Conservation (phyloP, 2,113 vertebrate genomes). For the Grallaria varia region DNA sequence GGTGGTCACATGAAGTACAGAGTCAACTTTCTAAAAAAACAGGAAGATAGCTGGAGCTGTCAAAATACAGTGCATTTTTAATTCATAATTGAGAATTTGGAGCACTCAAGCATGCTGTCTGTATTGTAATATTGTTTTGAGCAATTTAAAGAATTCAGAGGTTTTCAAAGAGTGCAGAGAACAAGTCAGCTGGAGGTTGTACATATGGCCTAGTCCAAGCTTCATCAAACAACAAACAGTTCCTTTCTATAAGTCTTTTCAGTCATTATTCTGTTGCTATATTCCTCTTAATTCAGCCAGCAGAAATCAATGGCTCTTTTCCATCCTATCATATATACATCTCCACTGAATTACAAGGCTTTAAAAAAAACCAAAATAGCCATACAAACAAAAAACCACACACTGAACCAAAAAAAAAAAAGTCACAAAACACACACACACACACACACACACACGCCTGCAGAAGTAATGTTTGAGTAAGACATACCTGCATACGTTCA, state of each 20-base stretch:
- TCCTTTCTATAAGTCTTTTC: neutral
- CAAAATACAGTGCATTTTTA: neutral
- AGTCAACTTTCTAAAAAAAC: neutral
- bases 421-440: neutral
- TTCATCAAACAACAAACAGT: neutral
- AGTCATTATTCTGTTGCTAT: neutral
- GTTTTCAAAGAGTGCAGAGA: neutral
- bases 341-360: neutral
- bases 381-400: neutral
- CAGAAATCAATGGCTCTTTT: neutral
- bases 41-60: neutral
- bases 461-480: neutral
- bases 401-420: neutral
- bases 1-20: neutral
- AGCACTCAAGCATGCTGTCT: neutral
- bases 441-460: accelerated
- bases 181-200: neutral
- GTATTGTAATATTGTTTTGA: neutral
- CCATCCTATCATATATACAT: neutral
- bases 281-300: neutral
- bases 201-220: neutral
- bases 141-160: neutral
- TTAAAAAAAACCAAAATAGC: neutral
- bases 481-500: neutral
- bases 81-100: neutral